These are phyloP conservation scores for Apogon hyalosoma DNA, from an alignment of 2,797 vertebrate species.

Conservation along the genomic window DNA sequence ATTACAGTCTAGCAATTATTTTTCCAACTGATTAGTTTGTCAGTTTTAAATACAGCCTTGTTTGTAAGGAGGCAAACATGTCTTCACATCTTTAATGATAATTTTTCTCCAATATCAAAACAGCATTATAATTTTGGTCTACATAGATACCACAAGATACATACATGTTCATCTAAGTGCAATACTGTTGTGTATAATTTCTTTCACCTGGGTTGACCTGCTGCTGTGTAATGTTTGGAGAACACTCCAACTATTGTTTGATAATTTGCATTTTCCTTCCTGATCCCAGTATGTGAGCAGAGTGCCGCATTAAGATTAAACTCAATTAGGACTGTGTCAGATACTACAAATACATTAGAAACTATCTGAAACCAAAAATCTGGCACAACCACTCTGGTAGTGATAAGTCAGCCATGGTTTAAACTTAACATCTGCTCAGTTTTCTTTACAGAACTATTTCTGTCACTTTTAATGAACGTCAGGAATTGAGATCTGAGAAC, in stretches of 20 bases:
- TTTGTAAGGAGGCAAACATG: neutral
- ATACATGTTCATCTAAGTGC: neutral
- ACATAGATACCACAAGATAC: neutral
- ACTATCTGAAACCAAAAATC: too few species aligned
- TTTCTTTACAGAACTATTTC: too few species aligned
- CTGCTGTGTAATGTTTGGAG: neutral
- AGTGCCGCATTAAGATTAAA: conserved; percentile 30
- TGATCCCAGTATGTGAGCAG: neutral
- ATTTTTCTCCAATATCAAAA: neutral
- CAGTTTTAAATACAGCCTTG: conserved; percentile 2
- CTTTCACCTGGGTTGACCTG: neutral
- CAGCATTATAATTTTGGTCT: neutral
- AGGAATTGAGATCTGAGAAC: too few species aligned
- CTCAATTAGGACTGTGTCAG: too few species aligned
- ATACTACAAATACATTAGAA: too few species aligned
- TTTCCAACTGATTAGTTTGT: neutral
- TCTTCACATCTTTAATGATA: neutral
- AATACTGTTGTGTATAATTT: neutral
- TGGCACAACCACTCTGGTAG: neutral
- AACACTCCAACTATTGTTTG: conserved; percentile 27
- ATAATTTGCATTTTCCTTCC: conserved; percentile 25
- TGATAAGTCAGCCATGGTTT: conserved; percentile 4
- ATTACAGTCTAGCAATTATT: neutral
- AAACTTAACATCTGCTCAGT: neutral
- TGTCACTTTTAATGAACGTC: too few species aligned